Evolutionary conservation across 2,888 invertebrate species (phyloP).

Genomic region (Heliconius ismenius): DNA sequence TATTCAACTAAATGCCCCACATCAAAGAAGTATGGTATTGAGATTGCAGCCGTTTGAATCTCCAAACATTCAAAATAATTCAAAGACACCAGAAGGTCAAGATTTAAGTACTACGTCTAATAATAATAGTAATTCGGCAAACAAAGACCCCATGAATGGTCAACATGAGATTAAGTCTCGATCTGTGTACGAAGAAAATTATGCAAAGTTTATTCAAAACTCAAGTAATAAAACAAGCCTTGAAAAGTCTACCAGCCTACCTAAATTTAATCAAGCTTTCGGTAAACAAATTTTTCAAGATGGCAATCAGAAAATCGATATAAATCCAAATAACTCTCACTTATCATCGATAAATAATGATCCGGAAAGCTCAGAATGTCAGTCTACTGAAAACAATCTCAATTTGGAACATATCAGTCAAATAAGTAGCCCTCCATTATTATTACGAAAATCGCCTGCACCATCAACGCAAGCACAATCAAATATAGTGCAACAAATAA

Average conservation of each 20-base stretch:
- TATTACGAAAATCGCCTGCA: slow-evolving; percentile 63
- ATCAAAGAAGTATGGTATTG: slow-evolving; percentile 79
- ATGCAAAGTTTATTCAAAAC: slow-evolving; percentile 79
- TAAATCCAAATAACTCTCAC: slow-evolving; percentile 56
- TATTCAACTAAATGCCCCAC: slow-evolving; percentile 79
- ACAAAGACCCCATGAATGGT: slow-evolving; percentile 54
- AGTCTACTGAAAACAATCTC: slow-evolving; percentile 61
- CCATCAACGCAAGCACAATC: slow-evolving; percentile 57
- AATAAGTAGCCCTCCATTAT: slow-evolving; percentile 67
- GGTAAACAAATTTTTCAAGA: slow-evolving; percentile 86
- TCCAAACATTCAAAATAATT: slow-evolving; percentile 54
- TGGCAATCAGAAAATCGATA: slow-evolving; percentile 61
- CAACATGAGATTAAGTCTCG: slow-evolving; percentile 77
- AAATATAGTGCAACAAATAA: slow-evolving; percentile 73
- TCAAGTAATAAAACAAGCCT: slow-evolving; percentile 60
- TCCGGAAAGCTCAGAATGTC: slow-evolving; percentile 59
- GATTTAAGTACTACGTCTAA: slow-evolving; percentile 55
- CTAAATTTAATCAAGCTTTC: slow-evolving; percentile 90
- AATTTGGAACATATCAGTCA: slow-evolving; percentile 68
- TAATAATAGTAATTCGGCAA: slow-evolving; percentile 47
- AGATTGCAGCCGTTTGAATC: slow-evolving; percentile 74
- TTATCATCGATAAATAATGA: slow-evolving; percentile 50
- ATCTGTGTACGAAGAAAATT: slow-evolving; percentile 81
- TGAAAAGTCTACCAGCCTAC: slow-evolving; percentile 81
- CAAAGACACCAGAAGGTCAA: slow-evolving; percentile 59